Conservation (phyloP, 2,888 invertebrate species). For the Eupithecia subumbrata region DNA sequence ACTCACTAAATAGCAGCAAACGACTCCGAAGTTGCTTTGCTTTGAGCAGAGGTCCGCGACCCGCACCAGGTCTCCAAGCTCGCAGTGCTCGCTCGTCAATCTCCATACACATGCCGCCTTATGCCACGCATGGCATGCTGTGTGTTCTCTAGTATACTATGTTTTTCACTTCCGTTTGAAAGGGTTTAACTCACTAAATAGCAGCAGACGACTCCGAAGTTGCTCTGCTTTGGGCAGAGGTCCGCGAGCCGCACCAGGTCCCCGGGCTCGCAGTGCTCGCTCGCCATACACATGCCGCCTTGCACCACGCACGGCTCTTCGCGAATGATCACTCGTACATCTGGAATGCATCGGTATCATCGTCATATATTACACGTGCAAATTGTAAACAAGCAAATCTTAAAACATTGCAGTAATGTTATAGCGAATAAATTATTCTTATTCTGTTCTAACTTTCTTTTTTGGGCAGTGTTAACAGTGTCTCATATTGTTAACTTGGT, state of each 20-base stretch:
- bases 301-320: constrained; percentile 69
- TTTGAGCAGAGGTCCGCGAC: constrained; percentile 59
- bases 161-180: neutral
- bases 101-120: constrained; percentile 70
- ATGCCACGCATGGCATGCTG: constrained; percentile 61
- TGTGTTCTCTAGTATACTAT: neutral
- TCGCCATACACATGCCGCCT: constrained; percentile 66
- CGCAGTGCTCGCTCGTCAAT: constrained; percentile 60
- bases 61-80: constrained; percentile 49
- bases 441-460: too few species aligned
- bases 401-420: neutral
- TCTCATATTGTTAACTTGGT: too few species aligned
- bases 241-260: constrained; percentile 49
- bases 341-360: constrained; percentile 37
- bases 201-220: constrained; percentile 66
- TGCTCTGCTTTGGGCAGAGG: constrained; percentile 63
- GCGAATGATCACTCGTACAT: constrained; percentile 49
- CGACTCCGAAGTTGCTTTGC: constrained; percentile 60
- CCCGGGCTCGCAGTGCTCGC: constrained; percentile 57
- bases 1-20: constrained; percentile 69
- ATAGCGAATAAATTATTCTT: too few species aligned
- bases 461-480: too few species aligned
- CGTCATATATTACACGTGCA: neutral
- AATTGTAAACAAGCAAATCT: neutral
- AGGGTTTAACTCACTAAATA: constrained; percentile 56